Conservation (phyloP, 37 sponge, comb jelly and placozoan species). For the Dysidea cf. avara region DNA sequence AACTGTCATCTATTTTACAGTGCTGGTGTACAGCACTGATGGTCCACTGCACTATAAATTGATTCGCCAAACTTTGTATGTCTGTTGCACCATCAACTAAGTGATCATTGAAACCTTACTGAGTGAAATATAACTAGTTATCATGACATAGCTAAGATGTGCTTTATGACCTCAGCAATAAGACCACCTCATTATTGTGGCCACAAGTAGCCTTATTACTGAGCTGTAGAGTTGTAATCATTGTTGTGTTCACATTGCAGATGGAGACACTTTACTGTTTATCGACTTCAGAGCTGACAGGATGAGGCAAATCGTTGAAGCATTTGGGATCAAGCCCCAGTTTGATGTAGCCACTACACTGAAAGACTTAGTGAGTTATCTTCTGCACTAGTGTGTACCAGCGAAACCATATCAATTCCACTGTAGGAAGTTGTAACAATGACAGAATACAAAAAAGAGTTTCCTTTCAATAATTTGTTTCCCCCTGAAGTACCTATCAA, state of each 20-base stretch:
- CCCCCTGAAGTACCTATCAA: slow-evolving; percentile 78
- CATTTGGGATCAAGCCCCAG: slow-evolving; percentile 90
- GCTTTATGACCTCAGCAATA: no score
- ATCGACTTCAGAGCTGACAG: slow-evolving; percentile 94
- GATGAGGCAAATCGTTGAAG: slow-evolving; percentile 95
- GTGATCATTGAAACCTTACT: no score
- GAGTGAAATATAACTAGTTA: no score
- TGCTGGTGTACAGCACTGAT: no score
- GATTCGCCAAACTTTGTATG: no score
- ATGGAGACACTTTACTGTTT: slow-evolving; percentile 90
- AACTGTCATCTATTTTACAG: no score
- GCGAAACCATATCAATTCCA: neutral
- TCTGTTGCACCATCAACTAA: no score
- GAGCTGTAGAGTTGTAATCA: no score
- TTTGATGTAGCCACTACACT: slow-evolving; percentile 73
- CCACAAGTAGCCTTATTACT: no score
- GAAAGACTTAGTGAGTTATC: slow-evolving; percentile 41
- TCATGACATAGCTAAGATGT: no score
- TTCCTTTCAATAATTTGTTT: slow-evolving; percentile 83
- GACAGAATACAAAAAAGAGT: slow-evolving; percentile 95
- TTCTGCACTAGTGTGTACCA: neutral
- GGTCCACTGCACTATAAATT: no score
- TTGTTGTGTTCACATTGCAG: slow-evolving; percentile 33
- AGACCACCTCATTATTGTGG: no score
- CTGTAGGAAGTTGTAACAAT: slow-evolving; percentile 62